Evolutionary conservation across 2,113 vertebrate genomes (phyloP), one percentile per base, ranked within the genome.

Genomic region (Pachycephala philippinensis): DNA sequence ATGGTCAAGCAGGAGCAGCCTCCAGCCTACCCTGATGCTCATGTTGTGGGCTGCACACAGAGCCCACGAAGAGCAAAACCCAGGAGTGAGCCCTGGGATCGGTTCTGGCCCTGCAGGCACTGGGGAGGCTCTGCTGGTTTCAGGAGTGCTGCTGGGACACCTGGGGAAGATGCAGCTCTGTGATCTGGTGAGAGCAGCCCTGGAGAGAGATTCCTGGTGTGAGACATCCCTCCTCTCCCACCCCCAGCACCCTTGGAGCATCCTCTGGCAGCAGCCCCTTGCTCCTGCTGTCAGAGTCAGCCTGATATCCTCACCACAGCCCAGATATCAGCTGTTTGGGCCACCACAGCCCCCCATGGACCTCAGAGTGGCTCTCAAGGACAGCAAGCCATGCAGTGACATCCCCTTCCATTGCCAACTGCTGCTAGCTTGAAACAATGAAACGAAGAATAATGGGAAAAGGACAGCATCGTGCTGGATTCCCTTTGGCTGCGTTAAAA

Each of bases 21-120:
- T 80, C 12, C 80, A 90, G 33, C 49, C 30, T 44, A 10, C 14
- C 35, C 27, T 4, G 22, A 28, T 35, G 49, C 31, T 64, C 7
- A 0, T 0, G 8, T 1, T 13, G 30, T 6, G 40, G 13, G 2
- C 15, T 27, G 30, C 42, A 44, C 8, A 17, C 10, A 2, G 13
- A 69, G 12, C 15, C 20, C 22, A 7, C 0, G 2, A 8, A 22
- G 6, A 21, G 1, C 13, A 50, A 27, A 66, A 82, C 15, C 10
- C 7, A 52, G 28, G 72, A 35, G 7, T 1, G 70, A 60, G 4
- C 23, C 59, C 2, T 10, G 61, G 84, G 26, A 22, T 5, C 33
- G n/a, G 16, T 3, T 19, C 40, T 53, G 22, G 47, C 65, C 56
- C 69, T 22, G 15, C 30, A 44, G 78, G 19, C 21, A 0, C 15